Conservation (phyloP, 1,140 invertebrate genomes). For the Alviniconcha marisindica region DNA sequence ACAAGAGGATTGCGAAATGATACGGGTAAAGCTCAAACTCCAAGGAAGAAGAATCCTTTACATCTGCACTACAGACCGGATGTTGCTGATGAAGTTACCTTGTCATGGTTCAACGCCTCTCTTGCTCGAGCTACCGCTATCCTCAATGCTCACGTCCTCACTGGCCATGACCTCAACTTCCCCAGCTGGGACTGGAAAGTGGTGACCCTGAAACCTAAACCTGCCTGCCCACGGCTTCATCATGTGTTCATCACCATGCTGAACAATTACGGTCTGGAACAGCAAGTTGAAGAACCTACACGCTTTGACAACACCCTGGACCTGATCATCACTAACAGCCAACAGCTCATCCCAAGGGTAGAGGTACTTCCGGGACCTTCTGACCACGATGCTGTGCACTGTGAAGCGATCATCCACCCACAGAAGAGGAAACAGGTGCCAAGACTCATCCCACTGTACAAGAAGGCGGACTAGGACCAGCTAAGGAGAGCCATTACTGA, state of each 20-base stretch:
- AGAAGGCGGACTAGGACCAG: background rate
- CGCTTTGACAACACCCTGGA: background rate
- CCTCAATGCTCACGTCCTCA: slow-evolving; percentile 6
- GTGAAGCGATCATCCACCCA: background rate
- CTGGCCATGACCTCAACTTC: slow-evolving; percentile 8
- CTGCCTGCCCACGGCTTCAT: background rate
- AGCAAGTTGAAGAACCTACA: slow-evolving; percentile 11
- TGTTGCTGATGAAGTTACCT: background rate
- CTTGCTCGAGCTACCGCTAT: background rate
- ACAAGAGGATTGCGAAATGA: background rate
- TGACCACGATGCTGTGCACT: background rate
- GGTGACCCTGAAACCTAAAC: background rate
- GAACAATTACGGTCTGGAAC: background rate
- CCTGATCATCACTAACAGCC: slow-evolving; percentile 12
- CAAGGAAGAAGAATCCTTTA: background rate
- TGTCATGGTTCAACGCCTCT: background rate
- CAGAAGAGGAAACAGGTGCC: slow-evolving; percentile 7
- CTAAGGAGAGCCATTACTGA: background rate
- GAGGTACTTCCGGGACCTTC: background rate
- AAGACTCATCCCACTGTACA: background rate
- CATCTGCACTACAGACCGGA: background rate
- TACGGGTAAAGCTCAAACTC: background rate
- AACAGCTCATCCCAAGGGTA: background rate
- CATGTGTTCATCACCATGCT: background rate
- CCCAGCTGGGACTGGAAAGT: slow-evolving; percentile 9